Conservation (phyloP, 2,797 vertebrate genomes). For the Darevskia mixta region DNA sequence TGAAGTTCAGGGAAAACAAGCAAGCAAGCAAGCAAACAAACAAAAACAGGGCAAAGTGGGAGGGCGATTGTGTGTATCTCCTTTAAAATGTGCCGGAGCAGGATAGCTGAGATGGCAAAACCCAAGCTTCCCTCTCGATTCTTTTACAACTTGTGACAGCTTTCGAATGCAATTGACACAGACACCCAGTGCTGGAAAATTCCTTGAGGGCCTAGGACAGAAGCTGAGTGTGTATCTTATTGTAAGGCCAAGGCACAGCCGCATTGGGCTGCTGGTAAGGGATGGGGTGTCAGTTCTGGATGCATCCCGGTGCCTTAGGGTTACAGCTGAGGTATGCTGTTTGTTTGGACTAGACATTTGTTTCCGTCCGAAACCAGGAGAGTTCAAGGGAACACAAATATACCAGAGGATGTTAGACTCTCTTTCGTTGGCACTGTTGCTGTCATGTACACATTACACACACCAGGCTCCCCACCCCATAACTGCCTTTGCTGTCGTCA, state of each 20-base stretch:
- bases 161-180: slow-evolving; percentile 33
- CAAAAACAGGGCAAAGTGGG: neutral
- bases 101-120: slow-evolving; percentile 34
- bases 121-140: rapidly evolving
- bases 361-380: slow-evolving; percentile 54
- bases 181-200: neutral
- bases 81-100: slow-evolving; percentile 15
- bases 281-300: neutral
- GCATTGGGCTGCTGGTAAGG: slow-evolving; percentile 22
- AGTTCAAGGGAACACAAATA: slow-evolving; percentile 44
- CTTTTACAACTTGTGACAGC: slow-evolving; percentile 14
- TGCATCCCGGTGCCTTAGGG: slow-evolving; percentile 9
- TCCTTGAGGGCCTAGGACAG: slow-evolving; percentile 18
- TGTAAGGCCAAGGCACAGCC: slow-evolving; percentile 17
- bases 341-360: slow-evolving; percentile 57
- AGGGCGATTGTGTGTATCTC: neutral
- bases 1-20: slow-evolving; percentile 24
- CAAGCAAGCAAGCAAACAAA: neutral
- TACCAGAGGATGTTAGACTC: rapidly evolving
- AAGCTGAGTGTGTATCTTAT: slow-evolving; percentile 17
- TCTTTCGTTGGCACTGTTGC: slow-evolving; percentile 22
- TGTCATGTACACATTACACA: slow-evolving; percentile 41
- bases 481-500: neutral
- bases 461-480: neutral
- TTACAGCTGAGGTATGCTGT: neutral